These are phyloP conservation scores for Danio aesculapii DNA, from an alignment of 2,797 vertebrate species.

Conservation along the genomic window DNA sequence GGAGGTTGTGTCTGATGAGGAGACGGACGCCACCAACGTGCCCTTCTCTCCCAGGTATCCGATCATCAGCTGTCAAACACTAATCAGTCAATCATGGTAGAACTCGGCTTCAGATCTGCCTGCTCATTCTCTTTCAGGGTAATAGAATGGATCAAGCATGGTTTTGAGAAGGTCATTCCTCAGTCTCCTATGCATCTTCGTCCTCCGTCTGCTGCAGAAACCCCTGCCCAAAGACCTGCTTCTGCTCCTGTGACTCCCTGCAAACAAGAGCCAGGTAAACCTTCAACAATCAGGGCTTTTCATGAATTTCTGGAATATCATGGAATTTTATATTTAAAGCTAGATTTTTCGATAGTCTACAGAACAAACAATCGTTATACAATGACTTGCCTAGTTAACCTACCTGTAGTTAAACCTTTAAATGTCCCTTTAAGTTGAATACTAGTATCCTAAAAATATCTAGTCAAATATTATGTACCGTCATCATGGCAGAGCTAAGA, in stretches of 20 bases:
- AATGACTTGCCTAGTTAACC: no score
- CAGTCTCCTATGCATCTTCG: slow-evolving; percentile 69
- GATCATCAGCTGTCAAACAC: slow-evolving; percentile 3
- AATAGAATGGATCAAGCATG: slow-evolving; percentile 79
- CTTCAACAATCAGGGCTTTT: no score
- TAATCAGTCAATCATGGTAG: neutral
- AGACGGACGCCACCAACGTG: slow-evolving; percentile 58
- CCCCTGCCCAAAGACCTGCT: slow-evolving; percentile 51
- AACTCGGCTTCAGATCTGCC: neutral
- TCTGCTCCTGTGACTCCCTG: slow-evolving; percentile 44
- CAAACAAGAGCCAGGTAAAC: slow-evolving; percentile 32
- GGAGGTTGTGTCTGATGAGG: slow-evolving; percentile 58
- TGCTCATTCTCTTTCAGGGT: slow-evolving; percentile 66
- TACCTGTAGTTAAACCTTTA: no score
- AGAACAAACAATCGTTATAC: no score
- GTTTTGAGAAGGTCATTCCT: slow-evolving; percentile 81
- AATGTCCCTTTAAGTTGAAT: no score
- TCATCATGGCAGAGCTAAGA: no score
- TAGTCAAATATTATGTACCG: no score
- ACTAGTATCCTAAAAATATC: no score
- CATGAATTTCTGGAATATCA: no score
- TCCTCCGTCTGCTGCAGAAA: slow-evolving; percentile 46
- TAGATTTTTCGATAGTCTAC: no score
- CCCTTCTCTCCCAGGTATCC: slow-evolving; percentile 63
- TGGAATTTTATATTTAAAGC: no score